phyloP scores from a whole-genome alignment of 2,888 invertebrate genomes.

The Himalopsyche japonica region DNA sequence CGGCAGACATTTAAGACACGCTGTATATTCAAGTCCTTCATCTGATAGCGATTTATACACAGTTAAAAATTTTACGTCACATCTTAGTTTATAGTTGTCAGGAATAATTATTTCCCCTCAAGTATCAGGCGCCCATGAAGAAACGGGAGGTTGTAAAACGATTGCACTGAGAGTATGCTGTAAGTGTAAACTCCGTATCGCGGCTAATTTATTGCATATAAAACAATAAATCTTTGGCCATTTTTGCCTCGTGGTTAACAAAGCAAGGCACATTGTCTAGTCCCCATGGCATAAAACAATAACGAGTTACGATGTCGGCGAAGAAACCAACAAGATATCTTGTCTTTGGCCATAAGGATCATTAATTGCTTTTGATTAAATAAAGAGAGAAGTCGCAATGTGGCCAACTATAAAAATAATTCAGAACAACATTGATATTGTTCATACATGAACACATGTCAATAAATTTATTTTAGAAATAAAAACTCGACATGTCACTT shows the following conservation, averaged over 20 bases:
- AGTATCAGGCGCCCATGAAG: not conserved
- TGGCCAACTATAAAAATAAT: too few species aligned
- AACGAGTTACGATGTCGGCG: not conserved
- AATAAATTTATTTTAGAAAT: too few species aligned
- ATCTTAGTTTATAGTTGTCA: not conserved
- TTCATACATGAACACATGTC: too few species aligned
- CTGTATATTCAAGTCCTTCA: not conserved
- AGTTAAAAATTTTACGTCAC: not conserved
- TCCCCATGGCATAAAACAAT: conserved; percentile 1
- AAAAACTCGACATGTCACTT: too few species aligned
- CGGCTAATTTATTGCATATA: conserved; percentile 35
- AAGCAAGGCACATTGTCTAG: conserved; percentile 13
- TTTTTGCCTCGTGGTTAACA: conserved; percentile 32
- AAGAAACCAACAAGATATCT: not conserved
- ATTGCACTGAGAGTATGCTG: not conserved
- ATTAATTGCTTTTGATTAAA: not conserved
- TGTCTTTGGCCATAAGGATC: not conserved
- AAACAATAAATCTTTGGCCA: conserved; percentile 34
- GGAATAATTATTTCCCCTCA: not conserved
- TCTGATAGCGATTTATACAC: not conserved
- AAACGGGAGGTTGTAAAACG: not conserved
- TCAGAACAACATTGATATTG: too few species aligned
- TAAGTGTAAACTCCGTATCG: not conserved
- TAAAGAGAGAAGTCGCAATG: too few species aligned
- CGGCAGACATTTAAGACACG: not conserved